Evolutionary conservation across 1,140 invertebrate genomes (phyloP).

Genomic region (Neotoxoptera formosana): DNA sequence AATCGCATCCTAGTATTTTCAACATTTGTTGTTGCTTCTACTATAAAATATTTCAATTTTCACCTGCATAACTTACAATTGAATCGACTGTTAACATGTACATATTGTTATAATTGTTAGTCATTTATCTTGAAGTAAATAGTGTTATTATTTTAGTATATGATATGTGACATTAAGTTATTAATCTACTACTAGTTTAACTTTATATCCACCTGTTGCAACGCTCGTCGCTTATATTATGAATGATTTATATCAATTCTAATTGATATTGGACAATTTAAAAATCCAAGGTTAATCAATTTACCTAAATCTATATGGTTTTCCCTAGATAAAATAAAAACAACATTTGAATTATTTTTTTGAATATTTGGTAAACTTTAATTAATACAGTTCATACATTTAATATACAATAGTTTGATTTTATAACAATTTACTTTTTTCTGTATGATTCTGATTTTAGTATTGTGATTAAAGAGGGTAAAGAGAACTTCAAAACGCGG

Average conservation of each 20-base stretch:
- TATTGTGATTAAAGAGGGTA: neutral
- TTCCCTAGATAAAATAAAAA: conserved; percentile 66
- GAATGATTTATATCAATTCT: conserved; percentile 82
- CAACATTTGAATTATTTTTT: neutral
- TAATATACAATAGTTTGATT: no score
- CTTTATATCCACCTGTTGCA: conserved; percentile 80
- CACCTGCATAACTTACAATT: conserved; percentile 83
- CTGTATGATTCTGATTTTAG: neutral
- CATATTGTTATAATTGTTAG: conserved; percentile 3
- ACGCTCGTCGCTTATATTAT: conserved; percentile 74
- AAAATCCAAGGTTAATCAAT: conserved; percentile 84
- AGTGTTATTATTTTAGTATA: conserved; percentile 39
- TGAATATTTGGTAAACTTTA: no score
- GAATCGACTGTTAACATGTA: conserved; percentile 72
- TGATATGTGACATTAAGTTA: conserved; percentile 24
- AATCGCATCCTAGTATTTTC: conserved; percentile 87
- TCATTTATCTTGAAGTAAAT: conserved; percentile 4
- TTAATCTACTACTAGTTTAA: conserved; percentile 77
- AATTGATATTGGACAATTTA: conserved; percentile 86
- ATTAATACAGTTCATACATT: no score
- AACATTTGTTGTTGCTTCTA: conserved; percentile 74
- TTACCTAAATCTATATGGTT: conserved; percentile 77
- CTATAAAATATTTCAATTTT: conserved; percentile 87
- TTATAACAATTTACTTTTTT: no score
- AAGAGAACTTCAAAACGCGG: no score